Base-by-base conservation (phyloP, 2,888 invertebrate genomes). In the Dolomedes plantarius region DNA sequence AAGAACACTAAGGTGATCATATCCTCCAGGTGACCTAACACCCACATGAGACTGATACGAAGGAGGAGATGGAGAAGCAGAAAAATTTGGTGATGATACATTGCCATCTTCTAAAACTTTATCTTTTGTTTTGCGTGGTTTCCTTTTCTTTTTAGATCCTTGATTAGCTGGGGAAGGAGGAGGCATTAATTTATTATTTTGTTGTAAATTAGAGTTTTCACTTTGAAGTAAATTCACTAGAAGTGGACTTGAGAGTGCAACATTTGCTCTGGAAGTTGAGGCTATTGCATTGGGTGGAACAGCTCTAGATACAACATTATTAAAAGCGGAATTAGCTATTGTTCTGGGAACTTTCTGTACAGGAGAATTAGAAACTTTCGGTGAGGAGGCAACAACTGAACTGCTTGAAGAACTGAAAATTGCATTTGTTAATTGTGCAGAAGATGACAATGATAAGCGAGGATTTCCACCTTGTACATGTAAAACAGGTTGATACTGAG, bases 141-240 rank as follows among this genome's bases (percentile, higher is more conserved):
- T 89, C 62, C 89, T 73, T 32, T 89, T 89, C 62, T 88, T 76
- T 73, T 89, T 89, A 28, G 71, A 68, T 19, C 81, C 56, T 67
- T 82, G 76, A 41, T 82, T 83, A 19, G 82, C 46, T 19, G 78
- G 79, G 29, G 86, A 71, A 36, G 88, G 75, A 1, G 89, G 89
- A 56, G 88, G 88, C 80, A 88, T 78, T 36, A 88, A 50, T 67
- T 87, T 85, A 76, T 87, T 88, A 23, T 78, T 80, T 29, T 86
- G 87, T 46, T 82, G 86, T n/a, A 73, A 31, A 28, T 73, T 81
- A 36, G 74, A 74, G 36, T 76, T 76, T 76, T 97, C 97, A 90
- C 96, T 97, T 92, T 98, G 97, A 90, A 98, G 93, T 89, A 98
- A 92, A 92, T 98, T 98, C 39, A 98, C 98, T 89, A 98, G 93